Evolutionary conservation across 2,888 invertebrate genomes (phyloP), one percentile per base, ranked within the genome.

Genomic region (Dryocosmus kuriphilus): DNA sequence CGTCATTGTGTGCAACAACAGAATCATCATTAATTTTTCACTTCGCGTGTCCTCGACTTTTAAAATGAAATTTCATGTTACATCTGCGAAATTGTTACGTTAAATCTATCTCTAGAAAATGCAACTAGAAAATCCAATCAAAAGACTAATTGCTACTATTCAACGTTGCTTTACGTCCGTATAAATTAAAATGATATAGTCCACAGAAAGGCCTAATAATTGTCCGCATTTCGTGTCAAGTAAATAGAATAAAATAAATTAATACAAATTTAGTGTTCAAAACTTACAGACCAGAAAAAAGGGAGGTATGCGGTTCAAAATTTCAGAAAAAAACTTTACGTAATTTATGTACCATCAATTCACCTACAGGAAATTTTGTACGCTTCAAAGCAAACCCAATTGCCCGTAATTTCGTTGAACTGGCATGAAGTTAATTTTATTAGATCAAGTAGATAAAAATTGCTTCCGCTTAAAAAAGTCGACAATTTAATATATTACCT

Each of bases 381-480:
- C 14, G n/a, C n/a, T 22, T 38, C 9, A 65, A 4, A 22, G 8
- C 1, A n/a, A 38, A 38, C 16, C 14, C 6, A 14, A 16, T 16
- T n/a, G 9, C 11, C 5, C 22, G n/a, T 14, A 41, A 22, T 51
- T 51, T 51, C 22, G 22, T 14, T 65, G n/a, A 65, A 38, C 24
- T 38, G 38, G 38, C 41, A 41, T 65, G 19, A 65, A 16, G 6
- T 65, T 3, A 24, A 2, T 41, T 16, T 41, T 41, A 65, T 65
- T 65, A 65, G 38, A 65, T 65, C 41, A 27, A 65, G 65, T 41
- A 41, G 41, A 65, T 65, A 65, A 65, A 65, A 65, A 16, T 65
- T 65, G 16, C 24, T 65, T 24, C 16, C 65, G 41, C 22, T 41
- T 0, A n/a, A 41, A 19, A 24, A 65, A 65, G 38, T 27, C 16